phyloP scores from a whole-genome alignment of 2,888 invertebrate species.

The Branchinecta sandiegonensis region DNA sequence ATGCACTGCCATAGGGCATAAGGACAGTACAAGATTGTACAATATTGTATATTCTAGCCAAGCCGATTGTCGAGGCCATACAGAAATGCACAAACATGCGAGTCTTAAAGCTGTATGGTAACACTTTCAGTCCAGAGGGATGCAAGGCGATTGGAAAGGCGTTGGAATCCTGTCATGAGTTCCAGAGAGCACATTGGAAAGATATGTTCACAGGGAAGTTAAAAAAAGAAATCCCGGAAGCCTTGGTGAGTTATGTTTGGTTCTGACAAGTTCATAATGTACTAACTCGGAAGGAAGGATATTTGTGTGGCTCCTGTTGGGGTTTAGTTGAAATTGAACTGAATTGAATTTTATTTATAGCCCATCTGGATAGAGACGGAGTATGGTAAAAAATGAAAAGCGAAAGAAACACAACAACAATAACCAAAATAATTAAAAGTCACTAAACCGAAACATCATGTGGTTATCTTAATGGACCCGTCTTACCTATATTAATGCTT shows the following conservation, averaged over 20 bases:
- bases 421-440: no score
- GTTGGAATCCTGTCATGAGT: conserved; percentile 57
- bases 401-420: no score
- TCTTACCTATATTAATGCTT: no score
- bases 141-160: conserved; percentile 69
- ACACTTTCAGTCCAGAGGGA: conserved; percentile 79
- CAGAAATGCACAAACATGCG: conserved; percentile 50
- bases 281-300: no score
- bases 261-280: neutral
- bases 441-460: no score
- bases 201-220: conserved; percentile 93
- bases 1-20: no score
- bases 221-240: conserved; percentile 86
- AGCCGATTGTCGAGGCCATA: conserved; percentile 60
- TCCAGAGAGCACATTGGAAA: conserved; percentile 70
- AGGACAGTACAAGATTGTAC: neutral
- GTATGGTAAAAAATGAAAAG: no score
- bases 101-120: conserved; percentile 72
- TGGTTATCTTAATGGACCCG: no score
- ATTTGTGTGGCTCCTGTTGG: no score
- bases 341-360: no score
- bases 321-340: no score
- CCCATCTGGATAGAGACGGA: no score
- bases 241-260: conserved; percentile 48
- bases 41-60: conserved; percentile 39